Base-by-base conservation (phyloP, 2,113 vertebrate species). In the Hylia prasina region DNA sequence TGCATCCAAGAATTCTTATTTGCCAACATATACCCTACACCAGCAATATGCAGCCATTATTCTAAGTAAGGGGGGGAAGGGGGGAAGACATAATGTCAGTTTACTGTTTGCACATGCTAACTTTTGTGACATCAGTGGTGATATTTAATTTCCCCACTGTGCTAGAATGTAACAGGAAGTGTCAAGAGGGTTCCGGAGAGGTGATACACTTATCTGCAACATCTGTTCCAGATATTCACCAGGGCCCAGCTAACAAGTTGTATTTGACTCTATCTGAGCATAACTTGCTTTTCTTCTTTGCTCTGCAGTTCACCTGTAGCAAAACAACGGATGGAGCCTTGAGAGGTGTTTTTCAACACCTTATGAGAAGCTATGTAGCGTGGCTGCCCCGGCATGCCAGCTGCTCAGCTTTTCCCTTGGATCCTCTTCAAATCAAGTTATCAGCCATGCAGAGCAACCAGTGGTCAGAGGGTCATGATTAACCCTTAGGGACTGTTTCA, bases 321-420 rank as follows among this genome's bases (percentile, higher is more conserved):
- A 81, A 73, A 93, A 60, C 70, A 66, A 31, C 0, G 0, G 45
- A 69, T 76, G 89, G 50, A 86, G 87, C 72, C 39, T 66, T 65
- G 56, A 75, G 44, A 92, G 71, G 27, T 61, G 40, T n/a, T 95
- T 96, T 92, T 96, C 82, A 89, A 68, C 60, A 45, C 80, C 51
- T 64, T 30, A 44, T 0, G 13, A 83, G 56, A 83, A 78, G 48
- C 76, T 81, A 21, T 50, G 68, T 51, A 71, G 17, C 1, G 1
- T 77, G 31, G 15, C 69, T 89, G 86, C 40, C 47, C 22, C 0
- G 0, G 40, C 0, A 0, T 1, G 4, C 13, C 48, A 37, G 23
- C 47, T 66, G 71, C 35, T 91, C 5, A 1, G 18, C 10, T 71
- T 90, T 96, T 92, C 56, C 69, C 60, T 73, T 66, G 64, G 88